These are phyloP conservation scores for Cynoglossus semilaevis DNA, from an alignment of 2,113 vertebrate genomes.

Conservation along the genomic window DNA sequence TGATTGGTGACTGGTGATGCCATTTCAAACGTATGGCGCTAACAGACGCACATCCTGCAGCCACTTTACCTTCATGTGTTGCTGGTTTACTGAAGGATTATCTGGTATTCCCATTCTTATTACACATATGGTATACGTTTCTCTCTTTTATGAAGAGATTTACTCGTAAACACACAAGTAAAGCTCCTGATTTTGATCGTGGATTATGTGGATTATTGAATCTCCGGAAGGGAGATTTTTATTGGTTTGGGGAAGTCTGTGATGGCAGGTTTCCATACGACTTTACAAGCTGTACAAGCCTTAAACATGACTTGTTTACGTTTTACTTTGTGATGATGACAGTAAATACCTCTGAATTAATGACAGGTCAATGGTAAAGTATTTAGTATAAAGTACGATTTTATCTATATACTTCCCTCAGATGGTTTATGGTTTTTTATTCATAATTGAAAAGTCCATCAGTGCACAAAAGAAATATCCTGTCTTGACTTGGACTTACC, in stretches of 20 bases:
- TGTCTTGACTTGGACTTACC: too few relatives aligned
- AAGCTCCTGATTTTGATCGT: conserved; percentile 4
- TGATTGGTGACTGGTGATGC: conserved; percentile 43
- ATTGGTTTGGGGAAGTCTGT: conserved; percentile 28
- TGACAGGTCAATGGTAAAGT: too few relatives aligned
- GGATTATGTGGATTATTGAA: conserved; percentile 22
- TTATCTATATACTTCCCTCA: too few relatives aligned
- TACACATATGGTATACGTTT: conserved; percentile 10
- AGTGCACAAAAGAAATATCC: too few relatives aligned
- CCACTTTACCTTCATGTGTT: conserved; percentile 22
- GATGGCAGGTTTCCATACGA: background rate
- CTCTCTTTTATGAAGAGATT: conserved; percentile 4
- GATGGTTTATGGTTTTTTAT: too few relatives aligned
- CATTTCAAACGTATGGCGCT: conserved; percentile 35
- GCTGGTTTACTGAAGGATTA: conserved; percentile 13
- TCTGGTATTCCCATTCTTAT: conserved; percentile 8
- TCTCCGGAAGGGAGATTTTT: conserved; percentile 21
- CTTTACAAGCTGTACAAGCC: background rate
- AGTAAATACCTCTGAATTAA: background rate
- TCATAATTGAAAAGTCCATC: too few relatives aligned
- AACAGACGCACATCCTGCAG: conserved; percentile 48
- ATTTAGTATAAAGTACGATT: too few relatives aligned
- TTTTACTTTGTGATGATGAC: background rate
- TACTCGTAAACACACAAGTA: conserved; percentile 11
- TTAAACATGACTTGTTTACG: background rate